phyloP scores from a whole-genome alignment of 92 coral and sea anemone genomes.

The Hydrozoanthus gracilis region DNA sequence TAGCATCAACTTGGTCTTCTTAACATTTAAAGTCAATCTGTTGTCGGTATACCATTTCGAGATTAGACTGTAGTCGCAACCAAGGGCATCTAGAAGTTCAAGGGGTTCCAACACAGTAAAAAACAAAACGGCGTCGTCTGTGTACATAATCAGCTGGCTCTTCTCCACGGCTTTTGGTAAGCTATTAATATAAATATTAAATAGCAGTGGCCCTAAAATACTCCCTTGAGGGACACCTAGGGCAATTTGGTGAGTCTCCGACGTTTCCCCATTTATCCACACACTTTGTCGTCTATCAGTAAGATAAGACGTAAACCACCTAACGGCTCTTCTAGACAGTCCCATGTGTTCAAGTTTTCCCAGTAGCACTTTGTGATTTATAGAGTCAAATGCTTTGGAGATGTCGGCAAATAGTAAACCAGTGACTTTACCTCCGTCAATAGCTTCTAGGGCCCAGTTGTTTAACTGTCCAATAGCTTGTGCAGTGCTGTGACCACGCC shows the following conservation, averaged over 20 bases:
- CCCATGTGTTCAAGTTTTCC: slow-evolving; percentile 44
- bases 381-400: slow-evolving; percentile 65
- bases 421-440: slow-evolving; percentile 54
- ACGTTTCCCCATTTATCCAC: slow-evolving; percentile 55
- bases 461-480: slow-evolving; percentile 62
- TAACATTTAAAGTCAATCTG: slow-evolving; percentile 21
- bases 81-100: slow-evolving; percentile 49
- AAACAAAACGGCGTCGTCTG: slow-evolving; percentile 54
- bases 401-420: slow-evolving; percentile 59
- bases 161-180: slow-evolving; percentile 45
- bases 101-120: slow-evolving; percentile 45
- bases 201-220: slow-evolving; percentile 55
- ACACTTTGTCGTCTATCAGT: slow-evolving; percentile 57
- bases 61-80: slow-evolving; percentile 22
- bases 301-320: slow-evolving; percentile 62
- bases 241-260: slow-evolving; percentile 42
- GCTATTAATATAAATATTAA: slow-evolving; percentile 50
- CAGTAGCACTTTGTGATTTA: slow-evolving; percentile 57
- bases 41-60: slow-evolving; percentile 26
- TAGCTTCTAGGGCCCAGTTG: slow-evolving; percentile 56
- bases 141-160: slow-evolving; percentile 43
- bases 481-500: slow-evolving; percentile 55
- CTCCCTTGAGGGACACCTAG: slow-evolving; percentile 61
- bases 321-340: slow-evolving; percentile 20
- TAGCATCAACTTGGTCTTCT: slow-evolving; percentile 42